Conservation (phyloP, 1,140 invertebrate genomes). For the Oncopeltus fasciatus region DNA sequence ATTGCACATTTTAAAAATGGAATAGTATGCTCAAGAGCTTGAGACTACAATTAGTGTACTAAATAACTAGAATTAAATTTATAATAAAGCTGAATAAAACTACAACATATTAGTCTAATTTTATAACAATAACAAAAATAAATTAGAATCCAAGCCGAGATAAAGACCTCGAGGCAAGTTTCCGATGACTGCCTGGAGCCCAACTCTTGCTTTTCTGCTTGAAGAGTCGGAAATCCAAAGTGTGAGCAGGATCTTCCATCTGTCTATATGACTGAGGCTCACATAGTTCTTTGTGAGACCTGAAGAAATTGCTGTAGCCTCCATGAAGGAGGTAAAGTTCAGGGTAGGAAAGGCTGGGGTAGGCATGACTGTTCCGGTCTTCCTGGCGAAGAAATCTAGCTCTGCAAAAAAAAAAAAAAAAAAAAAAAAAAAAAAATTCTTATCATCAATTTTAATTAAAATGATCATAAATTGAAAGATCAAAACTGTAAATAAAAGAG, state of each 20-base stretch:
- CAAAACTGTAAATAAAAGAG: conserved; percentile 4
- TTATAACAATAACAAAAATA: no score
- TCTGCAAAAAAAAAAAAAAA: conserved; percentile 34
- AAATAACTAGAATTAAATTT: no score
- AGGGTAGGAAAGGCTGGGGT: conserved; percentile 80
- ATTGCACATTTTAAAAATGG: no score
- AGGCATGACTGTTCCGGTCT: conserved; percentile 77
- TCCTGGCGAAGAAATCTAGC: conserved; percentile 67
- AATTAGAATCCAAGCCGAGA: conserved; percentile 6
- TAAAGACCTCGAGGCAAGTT: conserved; percentile 2
- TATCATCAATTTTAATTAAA: no score
- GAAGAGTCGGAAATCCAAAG: conserved; percentile 55
- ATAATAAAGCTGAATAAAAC: no score
- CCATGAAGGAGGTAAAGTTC: conserved; percentile 89
- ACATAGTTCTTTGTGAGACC: conserved; percentile 54
- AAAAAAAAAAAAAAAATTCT: no score
- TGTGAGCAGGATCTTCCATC: conserved; percentile 63
- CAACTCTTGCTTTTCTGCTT: conserved; percentile 53
- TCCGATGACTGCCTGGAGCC: conserved; percentile 16
- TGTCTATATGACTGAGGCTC: conserved; percentile 56
- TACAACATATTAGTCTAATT: no score
- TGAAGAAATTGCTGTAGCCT: conserved; percentile 85
- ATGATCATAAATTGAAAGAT: not conserved
- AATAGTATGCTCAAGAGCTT: no score
- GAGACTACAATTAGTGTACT: no score